These are phyloP conservation scores for Nowickia ferox DNA, from an alignment of 2,888 invertebrate genomes.

Conservation along the genomic window DNA sequence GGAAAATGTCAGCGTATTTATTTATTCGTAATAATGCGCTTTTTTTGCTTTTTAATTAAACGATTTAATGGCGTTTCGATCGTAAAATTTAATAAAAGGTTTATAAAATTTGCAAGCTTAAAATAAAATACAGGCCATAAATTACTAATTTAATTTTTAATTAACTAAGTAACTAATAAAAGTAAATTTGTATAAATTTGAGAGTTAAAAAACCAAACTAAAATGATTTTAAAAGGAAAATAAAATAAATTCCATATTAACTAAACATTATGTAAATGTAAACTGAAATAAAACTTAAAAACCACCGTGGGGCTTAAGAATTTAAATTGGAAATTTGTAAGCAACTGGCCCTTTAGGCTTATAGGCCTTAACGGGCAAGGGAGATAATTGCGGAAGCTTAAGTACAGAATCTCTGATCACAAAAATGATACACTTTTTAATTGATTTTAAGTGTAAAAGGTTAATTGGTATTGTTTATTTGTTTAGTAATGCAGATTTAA, in stretches of 20 bases:
- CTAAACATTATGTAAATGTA: neutral
- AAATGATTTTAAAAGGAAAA: neutral
- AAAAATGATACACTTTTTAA: no score
- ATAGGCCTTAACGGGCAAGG: no score
- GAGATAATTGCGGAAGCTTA: no score
- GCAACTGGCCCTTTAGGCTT: neutral
- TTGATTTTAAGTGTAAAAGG: no score
- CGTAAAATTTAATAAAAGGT: slow-evolving; percentile 44
- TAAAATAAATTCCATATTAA: neutral
- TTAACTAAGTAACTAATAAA: slow-evolving; percentile 18
- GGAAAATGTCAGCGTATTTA: slow-evolving; percentile 23
- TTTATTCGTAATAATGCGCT: neutral
- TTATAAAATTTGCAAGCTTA: slow-evolving; percentile 15
- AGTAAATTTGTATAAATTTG: slow-evolving; percentile 4
- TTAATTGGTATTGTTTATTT: no score
- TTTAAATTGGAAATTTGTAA: neutral
- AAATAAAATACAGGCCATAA: slow-evolving; percentile 20
- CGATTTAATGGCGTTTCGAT: slow-evolving; percentile 29
- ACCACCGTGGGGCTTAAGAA: neutral
- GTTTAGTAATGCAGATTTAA: no score
- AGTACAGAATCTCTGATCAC: no score
- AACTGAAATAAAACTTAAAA: neutral
- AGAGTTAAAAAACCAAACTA: neutral
- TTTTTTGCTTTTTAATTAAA: slow-evolving; percentile 13
- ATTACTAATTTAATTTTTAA: slow-evolving; percentile 5